Percentiles rank a stretch among this genome's conserved stretches.
Conservation (phyloP, 2,113 vertebrate species). For the Eurypyga helias region DNA sequence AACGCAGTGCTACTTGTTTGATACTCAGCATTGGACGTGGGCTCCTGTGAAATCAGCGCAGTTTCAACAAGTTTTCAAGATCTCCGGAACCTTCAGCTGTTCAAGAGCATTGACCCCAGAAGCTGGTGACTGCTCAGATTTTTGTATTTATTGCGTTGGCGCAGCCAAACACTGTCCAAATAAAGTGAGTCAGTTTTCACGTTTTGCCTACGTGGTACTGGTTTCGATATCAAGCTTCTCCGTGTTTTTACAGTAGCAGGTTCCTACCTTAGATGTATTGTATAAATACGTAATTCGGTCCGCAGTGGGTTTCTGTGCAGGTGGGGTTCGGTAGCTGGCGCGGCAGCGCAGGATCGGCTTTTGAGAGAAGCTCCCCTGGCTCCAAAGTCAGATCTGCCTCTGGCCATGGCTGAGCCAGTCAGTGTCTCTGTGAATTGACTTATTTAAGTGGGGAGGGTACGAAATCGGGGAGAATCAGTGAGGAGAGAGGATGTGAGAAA, state of each 20-base stretch:
- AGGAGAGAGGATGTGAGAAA: too few relatives aligned
- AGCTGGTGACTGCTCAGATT: not conserved
- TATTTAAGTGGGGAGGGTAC: too few relatives aligned
- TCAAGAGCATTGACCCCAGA: not conserved
- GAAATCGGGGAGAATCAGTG: too few relatives aligned
- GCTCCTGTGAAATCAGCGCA: not conserved
- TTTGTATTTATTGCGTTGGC: not conserved
- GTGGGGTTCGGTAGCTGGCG: too few relatives aligned
- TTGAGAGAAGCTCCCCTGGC: too few relatives aligned
- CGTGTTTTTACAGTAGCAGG: not conserved
- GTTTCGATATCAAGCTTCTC: not conserved
- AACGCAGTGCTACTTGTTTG: constrained; percentile 91
- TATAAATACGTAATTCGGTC: not conserved
- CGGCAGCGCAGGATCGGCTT: too few relatives aligned
- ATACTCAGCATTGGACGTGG: not conserved
- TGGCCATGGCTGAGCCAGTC: too few relatives aligned
- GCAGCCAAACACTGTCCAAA: constrained; percentile 2
- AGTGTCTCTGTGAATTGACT: too few relatives aligned
- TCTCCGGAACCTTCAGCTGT: not conserved
- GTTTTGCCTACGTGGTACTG: not conserved
- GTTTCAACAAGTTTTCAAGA: not conserved
- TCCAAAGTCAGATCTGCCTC: too few relatives aligned
- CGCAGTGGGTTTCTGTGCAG: too few relatives aligned
- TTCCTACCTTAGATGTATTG: not conserved
- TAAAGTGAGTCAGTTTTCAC: constrained; percentile 31